Evolutionary conservation across 2,113 vertebrate species (phyloP), one percentile per base, ranked within the genome.

Genomic region (Coptodon rendalli): DNA sequence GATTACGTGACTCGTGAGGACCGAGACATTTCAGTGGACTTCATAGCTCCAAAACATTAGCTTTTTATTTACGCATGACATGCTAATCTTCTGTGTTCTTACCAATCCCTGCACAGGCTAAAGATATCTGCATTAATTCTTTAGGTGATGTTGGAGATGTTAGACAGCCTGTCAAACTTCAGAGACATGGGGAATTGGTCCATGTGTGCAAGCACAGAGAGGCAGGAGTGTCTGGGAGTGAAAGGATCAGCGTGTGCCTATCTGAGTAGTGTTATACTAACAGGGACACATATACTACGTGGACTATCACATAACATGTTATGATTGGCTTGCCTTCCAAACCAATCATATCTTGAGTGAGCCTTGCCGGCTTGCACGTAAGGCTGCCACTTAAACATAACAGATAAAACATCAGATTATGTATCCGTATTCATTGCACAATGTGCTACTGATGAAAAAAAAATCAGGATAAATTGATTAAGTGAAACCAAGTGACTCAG

Each of bases 11-110:
- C 34, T 90, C 17, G 22, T 50, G 22, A 80, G 6, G 24, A 22
- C 29, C 16, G 22, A 54, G 29, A 81, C 40, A 80, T 92, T 89
- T 89, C 88, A 84, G 11, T 40, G 85, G 78, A 68, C 66, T 89
- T 66, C 87, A 85, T 89, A 82, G 89, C 34, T 66, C 53, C 52
- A 9, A 82, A 87, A 85, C 48, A 91, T 90, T 78, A 85, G 57
- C 79, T 59, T 87, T 85, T 85, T 81, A 91, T 90, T 87, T 86
- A 92, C 85, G 89, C 89, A 82, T 80, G 84, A 7, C 22, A 81
- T 80, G 80, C 80, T 92, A 80, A 91, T 91, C 83, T 73, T 57
- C 87, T 80, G 43, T 83, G 59, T 86, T 80, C 66, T 89, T 83
- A 88, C 83, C 43, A 48, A 16, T 88, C 82, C 88, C 76, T 63